Evolutionary conservation across 2,797 vertebrate species (phyloP).

Genomic region (Notolepis coatsorum): DNA sequence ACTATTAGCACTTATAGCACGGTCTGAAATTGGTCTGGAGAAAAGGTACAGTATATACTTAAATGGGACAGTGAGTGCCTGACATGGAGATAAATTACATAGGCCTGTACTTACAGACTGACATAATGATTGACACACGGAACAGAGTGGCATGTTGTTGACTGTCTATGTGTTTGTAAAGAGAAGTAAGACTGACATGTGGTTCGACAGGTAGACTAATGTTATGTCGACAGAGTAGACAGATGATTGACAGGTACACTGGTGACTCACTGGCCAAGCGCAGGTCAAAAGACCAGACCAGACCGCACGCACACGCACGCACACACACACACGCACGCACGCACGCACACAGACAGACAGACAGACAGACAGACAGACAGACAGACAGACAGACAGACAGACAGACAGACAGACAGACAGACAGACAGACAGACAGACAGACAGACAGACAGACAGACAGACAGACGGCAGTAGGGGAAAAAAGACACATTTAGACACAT

Average conservation of each 20-base stretch:
- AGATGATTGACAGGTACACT: conserved; percentile 30
- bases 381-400: conserved; percentile 35
- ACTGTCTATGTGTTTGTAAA: conserved; percentile 5
- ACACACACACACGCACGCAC: background rate
- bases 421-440: conserved; percentile 22
- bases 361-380: background rate
- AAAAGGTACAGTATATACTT: too few relatives aligned
- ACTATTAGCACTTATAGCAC: background rate
- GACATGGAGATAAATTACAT: background rate
- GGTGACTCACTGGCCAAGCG: conserved; percentile 47
- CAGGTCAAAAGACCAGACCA: background rate
- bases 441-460: conserved; percentile 18
- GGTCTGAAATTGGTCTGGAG: background rate
- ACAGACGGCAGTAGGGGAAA: too few relatives aligned
- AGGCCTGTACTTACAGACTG: background rate
- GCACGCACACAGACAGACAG: background rate
- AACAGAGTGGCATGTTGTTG: background rate
- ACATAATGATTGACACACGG: background rate
- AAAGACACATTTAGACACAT: too few relatives aligned
- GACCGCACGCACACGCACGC: background rate
- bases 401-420: conserved; percentile 27
- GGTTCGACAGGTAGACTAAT: conserved; percentile 15
- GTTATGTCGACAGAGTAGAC: conserved; percentile 6
- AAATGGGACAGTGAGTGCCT: background rate
- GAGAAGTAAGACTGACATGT: conserved; percentile 12